Evolutionary conservation across 2,888 invertebrate species (phyloP), one percentile per base, ranked within the genome.

Genomic region (Prenolepis imparis): DNA sequence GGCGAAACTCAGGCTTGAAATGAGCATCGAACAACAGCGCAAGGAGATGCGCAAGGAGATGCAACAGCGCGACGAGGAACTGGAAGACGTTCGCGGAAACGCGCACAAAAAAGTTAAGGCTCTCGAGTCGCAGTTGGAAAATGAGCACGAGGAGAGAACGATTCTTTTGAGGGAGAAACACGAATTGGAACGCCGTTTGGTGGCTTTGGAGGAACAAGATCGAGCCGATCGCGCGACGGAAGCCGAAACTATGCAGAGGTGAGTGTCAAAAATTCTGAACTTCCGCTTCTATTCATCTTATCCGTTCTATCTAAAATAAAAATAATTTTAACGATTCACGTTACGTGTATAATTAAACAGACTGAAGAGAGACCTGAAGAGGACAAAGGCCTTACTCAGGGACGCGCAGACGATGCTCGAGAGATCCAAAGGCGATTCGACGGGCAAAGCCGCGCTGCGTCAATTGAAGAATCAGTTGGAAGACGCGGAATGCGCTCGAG

Each of bases 321-420:
- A 52, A 32, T 36, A 63, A 41, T 2, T 64, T 64, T 4, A 44
- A 39, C 12, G n/a, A 57, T 44, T 61, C 0, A 3, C 36, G 36
- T 61, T 12, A 24, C 21, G 4, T 28, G 5, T 11, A 15, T 41
- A 39, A 57, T 66, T 15, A 21, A 28, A 70, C 32, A 96, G 98
- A 91, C 95, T 99, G 81, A 97, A 98, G 93, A 96, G 98, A 88
- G 99, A 99, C 92, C 95, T 99, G 91, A 97, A 98, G 93, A 96
- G 98, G 93, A 98, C 98, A 86, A 97, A 98, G 93, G 99, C 98
- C 0, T 95, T 99, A 81, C 95, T 99, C 0, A 97, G 98, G 89
- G 99, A 99, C 94, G 98, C 99, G 1, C 99, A 99, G 93, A 97
- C 97, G 0, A 98, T 98, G 96, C 95, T 99, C 81, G 98, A 99